A percentile compares a stretch with the other conserved stretches of the same genome.
These are phyloP conservation scores for Andrena haemorrhoa DNA, from an alignment of 2,888 invertebrate species.

Conservation along the genomic window DNA sequence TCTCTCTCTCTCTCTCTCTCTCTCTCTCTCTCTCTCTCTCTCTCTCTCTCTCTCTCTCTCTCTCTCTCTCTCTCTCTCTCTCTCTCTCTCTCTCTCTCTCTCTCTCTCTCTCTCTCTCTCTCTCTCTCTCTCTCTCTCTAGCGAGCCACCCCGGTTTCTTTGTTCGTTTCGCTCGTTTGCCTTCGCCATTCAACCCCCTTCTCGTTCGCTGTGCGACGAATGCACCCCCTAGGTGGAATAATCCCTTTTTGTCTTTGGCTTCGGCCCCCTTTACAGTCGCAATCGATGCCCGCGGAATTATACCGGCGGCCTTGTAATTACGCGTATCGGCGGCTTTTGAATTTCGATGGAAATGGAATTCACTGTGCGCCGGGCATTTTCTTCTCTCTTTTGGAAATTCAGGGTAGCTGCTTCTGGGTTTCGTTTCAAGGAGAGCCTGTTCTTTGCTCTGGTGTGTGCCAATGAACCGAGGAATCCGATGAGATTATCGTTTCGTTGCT, in stretches of 20 bases:
- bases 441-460: too few species aligned
- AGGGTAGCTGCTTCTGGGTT: background rate
- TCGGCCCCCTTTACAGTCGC: background rate
- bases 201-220: background rate
- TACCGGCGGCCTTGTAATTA: too few species aligned
- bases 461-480: too few species aligned
- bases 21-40: background rate
- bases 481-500: background rate
- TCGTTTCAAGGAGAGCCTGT: too few species aligned
- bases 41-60: background rate
- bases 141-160: conserved; percentile 11
- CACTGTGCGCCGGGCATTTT: too few species aligned
- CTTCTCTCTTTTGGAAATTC: too few species aligned
- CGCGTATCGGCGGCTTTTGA: too few species aligned
- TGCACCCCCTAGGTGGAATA: background rate
- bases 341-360: too few species aligned
- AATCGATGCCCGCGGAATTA: background rate
- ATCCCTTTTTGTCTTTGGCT: conserved; percentile 1
- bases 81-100: background rate
- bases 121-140: background rate
- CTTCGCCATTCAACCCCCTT: background rate
- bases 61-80: background rate
- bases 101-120: background rate
- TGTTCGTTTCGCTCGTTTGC: conserved; percentile 7
- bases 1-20: background rate